Conservation (phyloP, 2,888 invertebrate genomes). For the Glomeris marginata region DNA sequence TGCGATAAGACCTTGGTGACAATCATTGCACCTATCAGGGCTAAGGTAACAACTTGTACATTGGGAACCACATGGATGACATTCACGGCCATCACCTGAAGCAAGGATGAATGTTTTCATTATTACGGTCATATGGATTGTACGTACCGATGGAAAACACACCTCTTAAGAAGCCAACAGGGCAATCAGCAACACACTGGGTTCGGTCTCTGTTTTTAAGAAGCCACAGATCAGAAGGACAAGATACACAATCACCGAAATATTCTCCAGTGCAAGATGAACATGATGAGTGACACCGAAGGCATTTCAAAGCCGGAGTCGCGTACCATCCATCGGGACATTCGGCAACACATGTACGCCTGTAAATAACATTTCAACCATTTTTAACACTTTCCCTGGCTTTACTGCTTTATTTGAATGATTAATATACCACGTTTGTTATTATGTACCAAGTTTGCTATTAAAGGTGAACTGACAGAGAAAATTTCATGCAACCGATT, state of each 20-base stretch:
- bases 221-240: slow-evolving; percentile 40
- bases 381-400: no score
- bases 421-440: no score
- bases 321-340: slow-evolving; percentile 11
- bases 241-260: slow-evolving; percentile 17
- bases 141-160: no score
- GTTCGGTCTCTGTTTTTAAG: slow-evolving; percentile 29
- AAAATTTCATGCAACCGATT: no score
- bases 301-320: slow-evolving; percentile 33
- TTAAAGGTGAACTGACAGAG: no score
- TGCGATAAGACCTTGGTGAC: slow-evolving; percentile 73
- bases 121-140: no score
- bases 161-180: slow-evolving; percentile 17
- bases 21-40: slow-evolving; percentile 68
- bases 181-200: slow-evolving; percentile 17
- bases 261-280: slow-evolving; percentile 44
- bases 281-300: slow-evolving; percentile 48
- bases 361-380: neutral
- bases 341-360: slow-evolving; percentile 8
- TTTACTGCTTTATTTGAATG: no score
- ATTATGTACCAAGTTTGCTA: no score
- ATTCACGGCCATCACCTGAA: slow-evolving; percentile 51
- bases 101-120: slow-evolving; percentile 12
- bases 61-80: slow-evolving; percentile 70
- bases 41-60: slow-evolving; percentile 71